These are phyloP conservation scores for Drosophila watanabei DNA, from an alignment of 1,140 invertebrate genomes.

Conservation along the genomic window DNA sequence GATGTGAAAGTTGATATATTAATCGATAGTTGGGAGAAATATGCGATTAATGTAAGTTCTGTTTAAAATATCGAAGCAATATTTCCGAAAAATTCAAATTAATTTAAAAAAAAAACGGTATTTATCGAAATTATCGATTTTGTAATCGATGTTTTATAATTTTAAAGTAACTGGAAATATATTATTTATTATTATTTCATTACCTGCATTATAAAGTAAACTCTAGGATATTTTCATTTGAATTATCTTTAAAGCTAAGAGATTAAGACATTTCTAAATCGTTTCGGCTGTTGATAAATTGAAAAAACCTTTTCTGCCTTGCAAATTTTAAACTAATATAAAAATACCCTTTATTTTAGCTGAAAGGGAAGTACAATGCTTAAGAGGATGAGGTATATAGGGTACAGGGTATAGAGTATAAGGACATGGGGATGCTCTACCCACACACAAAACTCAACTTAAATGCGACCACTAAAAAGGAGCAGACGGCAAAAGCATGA, in stretches of 20 bases:
- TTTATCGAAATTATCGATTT: not conserved
- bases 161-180: not conserved
- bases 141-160: too few species aligned
- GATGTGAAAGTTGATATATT: not conserved
- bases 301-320: not conserved
- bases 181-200: not conserved
- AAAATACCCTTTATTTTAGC: not conserved
- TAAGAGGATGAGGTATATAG: not conserved
- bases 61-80: too few species aligned
- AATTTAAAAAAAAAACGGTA: not conserved
- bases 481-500: slow-evolving; percentile 52
- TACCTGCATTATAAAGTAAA: not conserved
- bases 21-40: not conserved
- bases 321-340: not conserved
- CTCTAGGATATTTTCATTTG: not conserved
- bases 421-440: not conserved
- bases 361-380: not conserved
- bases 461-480: slow-evolving; percentile 62
- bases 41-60: not conserved
- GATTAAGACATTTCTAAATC: not conserved
- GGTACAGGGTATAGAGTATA: not conserved
- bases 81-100: too few species aligned
- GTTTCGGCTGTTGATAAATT: not conserved
- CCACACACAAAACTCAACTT: slow-evolving; percentile 48
- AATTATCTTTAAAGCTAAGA: not conserved